These are phyloP conservation scores for Drosophila mayaguana DNA, from an alignment of 2,888 invertebrate genomes.

Conservation along the genomic window DNA sequence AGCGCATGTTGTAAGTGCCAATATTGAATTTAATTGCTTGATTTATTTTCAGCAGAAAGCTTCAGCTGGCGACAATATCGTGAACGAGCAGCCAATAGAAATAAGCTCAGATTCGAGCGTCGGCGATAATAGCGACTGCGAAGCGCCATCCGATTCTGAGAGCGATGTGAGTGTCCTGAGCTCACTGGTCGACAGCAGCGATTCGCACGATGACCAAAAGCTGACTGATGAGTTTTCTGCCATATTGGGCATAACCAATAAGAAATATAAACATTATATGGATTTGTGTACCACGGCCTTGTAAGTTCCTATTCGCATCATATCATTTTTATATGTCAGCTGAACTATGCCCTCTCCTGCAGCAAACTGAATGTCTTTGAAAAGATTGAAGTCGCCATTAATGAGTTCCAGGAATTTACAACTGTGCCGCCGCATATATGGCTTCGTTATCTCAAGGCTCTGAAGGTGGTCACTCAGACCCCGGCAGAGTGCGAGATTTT, in stretches of 20 bases:
- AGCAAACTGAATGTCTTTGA: constrained; percentile 51
- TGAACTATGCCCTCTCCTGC: background rate
- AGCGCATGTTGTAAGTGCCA: background rate
- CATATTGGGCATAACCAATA: constrained; percentile 23
- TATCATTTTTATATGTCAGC: background rate
- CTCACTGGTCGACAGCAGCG: constrained; percentile 21
- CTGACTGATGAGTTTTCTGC: constrained; percentile 25
- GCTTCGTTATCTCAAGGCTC: constrained; percentile 47
- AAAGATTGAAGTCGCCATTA: constrained; percentile 36
- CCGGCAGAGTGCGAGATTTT: constrained; percentile 32
- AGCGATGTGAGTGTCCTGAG: constrained; percentile 25
- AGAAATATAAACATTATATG: constrained; percentile 38
- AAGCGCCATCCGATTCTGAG: constrained; percentile 2
- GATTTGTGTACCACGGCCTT: constrained; percentile 47
- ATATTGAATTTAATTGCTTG: background rate
- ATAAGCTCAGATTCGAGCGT: constrained; percentile 48
- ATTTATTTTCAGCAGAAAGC: constrained; percentile 19
- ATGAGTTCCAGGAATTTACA: constrained; percentile 18
- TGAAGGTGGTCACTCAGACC: constrained; percentile 51
- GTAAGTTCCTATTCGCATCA: constrained; percentile 15
- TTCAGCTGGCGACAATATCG: constrained; percentile 41
- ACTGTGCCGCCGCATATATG: constrained; percentile 55
- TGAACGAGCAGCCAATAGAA: constrained; percentile 48
- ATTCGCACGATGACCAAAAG: constrained; percentile 14
- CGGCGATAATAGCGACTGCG: constrained; percentile 16